Evolutionary conservation across 2,888 invertebrate genomes (phyloP).

Genomic region (Rotaria sp.): DNA sequence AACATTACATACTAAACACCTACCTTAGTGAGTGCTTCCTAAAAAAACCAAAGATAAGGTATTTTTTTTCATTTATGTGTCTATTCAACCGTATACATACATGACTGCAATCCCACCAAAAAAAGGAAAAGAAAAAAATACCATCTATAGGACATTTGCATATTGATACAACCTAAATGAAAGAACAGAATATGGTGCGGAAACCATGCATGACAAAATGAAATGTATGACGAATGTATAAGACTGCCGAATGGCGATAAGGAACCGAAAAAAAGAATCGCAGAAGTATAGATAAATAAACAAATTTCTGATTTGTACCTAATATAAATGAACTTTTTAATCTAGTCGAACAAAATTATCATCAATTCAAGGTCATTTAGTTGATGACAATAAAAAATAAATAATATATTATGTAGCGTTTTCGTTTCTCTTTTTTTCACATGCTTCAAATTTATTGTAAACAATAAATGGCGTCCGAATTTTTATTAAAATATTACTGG

Average conservation of each 20-base stretch:
- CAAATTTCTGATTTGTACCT: neutral
- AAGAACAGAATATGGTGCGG: neutral
- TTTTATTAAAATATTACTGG: neutral
- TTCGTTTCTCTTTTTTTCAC: too few relatives aligned
- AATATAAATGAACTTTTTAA: neutral
- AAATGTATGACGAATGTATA: neutral
- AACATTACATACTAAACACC: neutral
- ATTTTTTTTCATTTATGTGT: neutral
- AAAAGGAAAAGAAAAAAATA: neutral
- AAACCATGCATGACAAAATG: constrained; percentile 13
- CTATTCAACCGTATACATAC: constrained; percentile 8
- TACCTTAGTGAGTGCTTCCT: neutral
- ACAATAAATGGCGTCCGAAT: neutral
- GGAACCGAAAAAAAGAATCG: neutral
- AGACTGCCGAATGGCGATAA: neutral
- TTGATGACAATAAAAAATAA: neutral
- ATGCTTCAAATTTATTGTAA: neutral
- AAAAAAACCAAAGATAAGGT: neutral
- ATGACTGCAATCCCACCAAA: neutral
- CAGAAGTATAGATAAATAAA: neutral
- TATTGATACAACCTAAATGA: neutral
- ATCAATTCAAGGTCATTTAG: neutral
- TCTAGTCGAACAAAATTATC: neutral
- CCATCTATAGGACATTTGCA: neutral
- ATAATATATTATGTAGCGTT: too few relatives aligned